Evolutionary conservation across 2,888 invertebrate species (phyloP).

Genomic region (Heliconius erato): DNA sequence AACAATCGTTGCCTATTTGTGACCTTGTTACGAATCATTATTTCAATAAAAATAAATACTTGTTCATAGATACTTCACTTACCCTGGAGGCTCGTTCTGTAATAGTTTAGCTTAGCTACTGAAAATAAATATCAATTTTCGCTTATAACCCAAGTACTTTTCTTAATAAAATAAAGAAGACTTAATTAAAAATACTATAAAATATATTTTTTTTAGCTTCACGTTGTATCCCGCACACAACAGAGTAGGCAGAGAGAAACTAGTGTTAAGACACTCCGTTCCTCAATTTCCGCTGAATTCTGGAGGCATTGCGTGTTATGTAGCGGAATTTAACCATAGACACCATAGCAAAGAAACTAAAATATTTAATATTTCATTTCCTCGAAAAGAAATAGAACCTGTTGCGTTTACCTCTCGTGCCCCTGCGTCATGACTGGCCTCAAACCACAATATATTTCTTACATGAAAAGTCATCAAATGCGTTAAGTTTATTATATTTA

Average conservation of each 20-base stretch:
- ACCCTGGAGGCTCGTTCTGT: constrained; percentile 6
- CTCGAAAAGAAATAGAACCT: too few species aligned
- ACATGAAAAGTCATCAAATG: constrained; percentile 4
- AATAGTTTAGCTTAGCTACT: not conserved
- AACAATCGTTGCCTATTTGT: constrained; percentile 55
- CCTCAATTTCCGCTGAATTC: too few species aligned
- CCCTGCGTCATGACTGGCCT: too few species aligned
- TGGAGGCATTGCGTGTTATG: too few species aligned
- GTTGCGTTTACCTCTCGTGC: too few species aligned
- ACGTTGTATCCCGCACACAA: too few species aligned
- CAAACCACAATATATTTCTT: too few species aligned
- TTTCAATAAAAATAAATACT: constrained; percentile 54
- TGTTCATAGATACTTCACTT: constrained; percentile 24
- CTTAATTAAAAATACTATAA: not conserved
- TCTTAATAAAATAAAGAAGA: not conserved
- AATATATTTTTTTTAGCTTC: not conserved
- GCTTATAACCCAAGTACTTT: not conserved
- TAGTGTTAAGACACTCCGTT: too few species aligned
- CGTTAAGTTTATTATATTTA: constrained; percentile 12
- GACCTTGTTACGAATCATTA: constrained; percentile 62
- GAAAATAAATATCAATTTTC: not conserved
- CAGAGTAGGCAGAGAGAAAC: too few species aligned
- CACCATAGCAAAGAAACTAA: too few species aligned
- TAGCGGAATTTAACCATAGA: too few species aligned
- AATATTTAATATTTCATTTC: too few species aligned